phyloP scores from a whole-genome alignment of 2,797 vertebrate genomes.

The Chaenodraco wilsoni region DNA sequence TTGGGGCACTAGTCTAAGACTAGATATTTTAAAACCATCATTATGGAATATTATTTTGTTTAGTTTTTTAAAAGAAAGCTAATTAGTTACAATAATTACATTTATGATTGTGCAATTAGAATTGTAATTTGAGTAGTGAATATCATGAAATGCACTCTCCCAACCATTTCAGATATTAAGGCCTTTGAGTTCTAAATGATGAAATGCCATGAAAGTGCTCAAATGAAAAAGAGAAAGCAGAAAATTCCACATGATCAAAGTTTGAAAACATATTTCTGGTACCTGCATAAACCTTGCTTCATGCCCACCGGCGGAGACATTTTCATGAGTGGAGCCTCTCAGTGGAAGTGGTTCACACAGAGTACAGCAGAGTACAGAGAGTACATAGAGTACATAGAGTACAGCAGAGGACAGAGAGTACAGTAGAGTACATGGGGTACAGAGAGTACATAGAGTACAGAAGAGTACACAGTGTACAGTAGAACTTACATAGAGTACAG shows the following conservation, averaged over 20 bases:
- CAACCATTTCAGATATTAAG: constrained; percentile 3
- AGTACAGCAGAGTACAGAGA: neutral
- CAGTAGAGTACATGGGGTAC: no score
- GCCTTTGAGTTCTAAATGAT: neutral
- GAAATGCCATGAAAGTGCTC: constrained; percentile 1
- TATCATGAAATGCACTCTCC: constrained; percentile 11
- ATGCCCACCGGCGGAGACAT: neutral
- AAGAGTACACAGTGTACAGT: no score
- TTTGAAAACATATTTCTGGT: constrained; percentile 18
- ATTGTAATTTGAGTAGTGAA: constrained; percentile 41
- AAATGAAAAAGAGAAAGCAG: neutral
- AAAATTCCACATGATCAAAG: neutral
- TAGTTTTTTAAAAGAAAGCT: constrained; percentile 29
- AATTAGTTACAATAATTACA: constrained; percentile 54
- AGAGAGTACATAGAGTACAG: no score
- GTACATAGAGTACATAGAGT: no score
- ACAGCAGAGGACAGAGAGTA: no score
- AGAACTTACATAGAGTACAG: no score
- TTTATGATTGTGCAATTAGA: constrained; percentile 28
- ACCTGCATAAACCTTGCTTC: constrained; percentile 5
- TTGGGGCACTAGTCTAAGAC: constrained; percentile 55
- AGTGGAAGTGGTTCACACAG: constrained; percentile 23
- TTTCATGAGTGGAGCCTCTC: constrained; percentile 14
- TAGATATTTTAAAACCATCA: constrained; percentile 49
- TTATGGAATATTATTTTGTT: constrained; percentile 31